Base-by-base conservation (phyloP, 2,797 vertebrate species). In the Bradypodion ventrale region DNA sequence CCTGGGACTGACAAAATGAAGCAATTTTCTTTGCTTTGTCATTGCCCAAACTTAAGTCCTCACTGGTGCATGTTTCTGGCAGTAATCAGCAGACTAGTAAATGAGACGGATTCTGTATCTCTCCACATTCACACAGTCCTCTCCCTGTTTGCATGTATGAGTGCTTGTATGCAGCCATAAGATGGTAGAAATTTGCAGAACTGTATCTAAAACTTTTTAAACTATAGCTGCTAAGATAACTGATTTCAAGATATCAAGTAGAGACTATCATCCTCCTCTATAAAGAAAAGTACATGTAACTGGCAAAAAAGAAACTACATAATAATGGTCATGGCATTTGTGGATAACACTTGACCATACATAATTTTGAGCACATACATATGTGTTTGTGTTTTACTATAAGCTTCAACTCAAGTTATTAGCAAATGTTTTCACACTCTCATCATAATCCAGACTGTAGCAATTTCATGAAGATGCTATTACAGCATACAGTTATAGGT, bases 401-500 rank as follows among this genome's bases (percentile, higher is more conserved):
- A 21, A 35, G 29, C 27, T 52, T 40, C 65, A 35, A 2, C 9
- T 82, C 16, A 83, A 88, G 69, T n/a, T 29, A 75, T 21, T 32
- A 16, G 13, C 40, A 66, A 6, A 40, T 37, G 76, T 60, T 70
- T 77, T 66, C 70, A 9, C n/a, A n/a, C n/a, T n/a, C n/a, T n/a
- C n/a, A n/a, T n/a, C n/a, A n/a, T n/a, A n/a, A n/a, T n/a, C n/a
- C n/a, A n/a, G n/a, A n/a, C n/a, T n/a, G n/a, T n/a, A 49, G 10
- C 35, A 78, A 3, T 44, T 66, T 42, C 6, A 74, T 19, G 80
- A 83, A 80, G 25, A 86, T 56, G 49, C 10, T 13, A 1, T 75
- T 84, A 32, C 25, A 84, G 91, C 23, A 3, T 86, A 52, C 16
- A 42, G 42, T 0, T 35, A 75, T 81, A 62, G 16, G 80, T 74